Base-by-base conservation (phyloP, 2,888 invertebrate species). In the Tiphia femorata region DNA sequence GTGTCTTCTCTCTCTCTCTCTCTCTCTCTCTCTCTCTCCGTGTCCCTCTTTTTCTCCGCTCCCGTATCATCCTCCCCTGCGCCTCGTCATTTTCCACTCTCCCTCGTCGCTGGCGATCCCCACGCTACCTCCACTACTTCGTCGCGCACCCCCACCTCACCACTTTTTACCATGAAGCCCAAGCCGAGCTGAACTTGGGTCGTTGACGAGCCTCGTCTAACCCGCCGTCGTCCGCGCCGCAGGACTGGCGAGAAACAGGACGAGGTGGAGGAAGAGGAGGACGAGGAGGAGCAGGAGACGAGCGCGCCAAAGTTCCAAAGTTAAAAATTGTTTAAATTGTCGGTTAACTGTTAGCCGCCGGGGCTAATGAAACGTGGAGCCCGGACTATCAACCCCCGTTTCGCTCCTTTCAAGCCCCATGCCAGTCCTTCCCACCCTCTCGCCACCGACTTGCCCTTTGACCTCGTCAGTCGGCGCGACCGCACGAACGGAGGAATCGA, bases 301-400 rank as follows among this genome's bases (percentile, higher is more conserved):
- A 59, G 46, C 49, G 54, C 49, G 59, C 60, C 52, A 67, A 77
- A 77, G 73, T 77, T 76, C 66, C 70, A 54, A 78, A 79, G 75
- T 81, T 81, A 81, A 81, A 80, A 81, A 81, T 81, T 81, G 79
- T 76, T 81, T 72, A 79, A 81, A 81, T 80, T 80, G 76, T 79
- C 76, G 78, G 74, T 77, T 81, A 80, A 81, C 79, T 77, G 75
- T 73, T 73, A 75, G 77, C 77, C 79, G 75, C 72, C 74, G 77
- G 72, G 73, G 79, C 73, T 79, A 80, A 80, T 78, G 77, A 79
- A 79, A 78, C 79, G 74, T 74, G 71, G 75, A 75, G 70, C 66
- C 59, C 52, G 49, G 60, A 43, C 65, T 62, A 69, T 64, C 70
- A 64, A 63, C 54, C 50, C 51, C 57, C 43, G 50, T 42, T 48